Base-by-base conservation (phyloP, 2,888 invertebrate genomes). In the Tinea semifulvella region DNA sequence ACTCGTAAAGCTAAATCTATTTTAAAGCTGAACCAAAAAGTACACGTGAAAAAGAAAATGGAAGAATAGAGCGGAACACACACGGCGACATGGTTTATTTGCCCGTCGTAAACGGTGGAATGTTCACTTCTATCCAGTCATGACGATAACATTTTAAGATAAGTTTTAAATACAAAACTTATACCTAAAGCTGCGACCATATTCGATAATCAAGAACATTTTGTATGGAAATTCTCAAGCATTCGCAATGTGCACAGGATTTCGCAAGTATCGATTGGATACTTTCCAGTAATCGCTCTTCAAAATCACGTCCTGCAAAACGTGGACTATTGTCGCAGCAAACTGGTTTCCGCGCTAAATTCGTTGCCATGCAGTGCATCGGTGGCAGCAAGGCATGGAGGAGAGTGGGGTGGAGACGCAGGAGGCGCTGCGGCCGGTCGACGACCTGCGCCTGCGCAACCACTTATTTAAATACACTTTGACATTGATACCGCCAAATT, bases 321-420 rank as follows among this genome's bases (percentile, higher is more conserved):
- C 55, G 56, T 55, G 57, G 39, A 40, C 42, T 48, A 46, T 49
- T 72, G 71, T 71, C 69, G 65, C 63, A 60, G 58, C 60, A 68
- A 73, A 74, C 79, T 66, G 76, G 77, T 80, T 79, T 74, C 66
- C 69, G 65, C 68, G 67, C 73, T 68, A 80, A 70, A 77, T 77
- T 64, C 76, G 69, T 73, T 76, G 69, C 76, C 67, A 69, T 62
- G 70, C 73, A 65, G 70, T 76, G 74, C 77, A 77, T 70, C 73
- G 69, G 63, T 65, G 49, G 43, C 22, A 40, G 43, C 71, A 69
- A 74, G 72, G 66, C 65, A 66, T 61, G 61, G 59, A 56, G 57
- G 52, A 55, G 54, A 61, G 59, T 63, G 60, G 60, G 61, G 64
- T 68, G 65, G 62, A 70, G 73, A 68, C 74, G 73, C 74, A 75